These are phyloP conservation scores for Campylorhamphus procurvoides DNA, from an alignment of 2,113 vertebrate genomes.

Conservation along the genomic window DNA sequence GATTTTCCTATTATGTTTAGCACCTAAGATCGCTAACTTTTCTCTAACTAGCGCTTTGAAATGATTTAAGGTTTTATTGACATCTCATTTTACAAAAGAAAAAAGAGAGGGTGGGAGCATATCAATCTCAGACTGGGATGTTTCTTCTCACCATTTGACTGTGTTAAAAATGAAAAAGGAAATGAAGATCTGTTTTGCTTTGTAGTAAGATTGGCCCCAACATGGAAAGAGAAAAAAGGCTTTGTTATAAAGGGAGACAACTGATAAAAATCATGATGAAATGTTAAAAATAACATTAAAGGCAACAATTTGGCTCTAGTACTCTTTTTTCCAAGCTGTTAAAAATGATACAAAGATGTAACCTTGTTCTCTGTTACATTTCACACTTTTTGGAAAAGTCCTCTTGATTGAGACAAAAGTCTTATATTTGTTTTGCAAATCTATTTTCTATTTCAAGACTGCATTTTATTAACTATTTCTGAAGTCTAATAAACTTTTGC, in stretches of 20 bases:
- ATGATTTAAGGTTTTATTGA: not conserved
- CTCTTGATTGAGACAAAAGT: not conserved
- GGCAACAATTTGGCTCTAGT: not conserved
- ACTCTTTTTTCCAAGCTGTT: not conserved
- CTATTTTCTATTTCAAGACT: not conserved
- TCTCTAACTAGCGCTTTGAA: not conserved
- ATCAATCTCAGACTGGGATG: not conserved
- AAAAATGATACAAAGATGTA: not conserved
- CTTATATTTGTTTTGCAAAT: not conserved
- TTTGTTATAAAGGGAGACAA: not conserved
- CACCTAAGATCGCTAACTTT: not conserved
- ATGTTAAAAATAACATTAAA: conserved; percentile 41
- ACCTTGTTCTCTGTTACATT: not conserved
- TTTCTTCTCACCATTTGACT: conserved; percentile 4
- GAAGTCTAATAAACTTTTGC: not conserved
- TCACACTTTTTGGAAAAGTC: not conserved
- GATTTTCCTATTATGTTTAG: not conserved
- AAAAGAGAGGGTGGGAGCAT: not conserved
- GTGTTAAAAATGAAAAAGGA: not conserved
- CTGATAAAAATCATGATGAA: conserved; percentile 28
- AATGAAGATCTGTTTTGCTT: conserved; percentile 1
- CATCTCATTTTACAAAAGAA: not conserved
- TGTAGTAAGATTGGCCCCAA: not conserved
- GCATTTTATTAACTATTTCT: not conserved
- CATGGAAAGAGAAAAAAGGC: conserved; percentile 24